Evolutionary conservation across 2,113 vertebrate genomes (phyloP).

Genomic region (Pungitius pungitius): DNA sequence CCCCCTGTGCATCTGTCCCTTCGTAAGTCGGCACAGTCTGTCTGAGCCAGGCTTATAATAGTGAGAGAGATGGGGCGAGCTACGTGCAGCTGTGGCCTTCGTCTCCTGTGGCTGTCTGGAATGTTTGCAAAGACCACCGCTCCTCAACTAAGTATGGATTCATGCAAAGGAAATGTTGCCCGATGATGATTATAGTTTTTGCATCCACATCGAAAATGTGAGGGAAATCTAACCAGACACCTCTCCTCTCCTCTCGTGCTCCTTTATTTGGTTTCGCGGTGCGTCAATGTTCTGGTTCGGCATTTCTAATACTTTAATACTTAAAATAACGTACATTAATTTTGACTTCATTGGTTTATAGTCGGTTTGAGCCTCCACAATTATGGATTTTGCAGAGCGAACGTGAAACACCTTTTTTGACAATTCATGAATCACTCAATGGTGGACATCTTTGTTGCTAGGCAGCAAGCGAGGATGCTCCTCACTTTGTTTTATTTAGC

Average conservation of each 20-base stretch:
- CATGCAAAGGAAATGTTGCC: slow-evolving; percentile 36
- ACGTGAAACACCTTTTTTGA: slow-evolving; percentile 43
- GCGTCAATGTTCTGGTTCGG: not conserved
- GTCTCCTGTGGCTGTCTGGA: slow-evolving; percentile 63
- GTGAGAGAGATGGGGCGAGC: slow-evolving; percentile 48
- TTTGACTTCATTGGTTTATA: not conserved
- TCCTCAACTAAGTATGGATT: slow-evolving; percentile 49
- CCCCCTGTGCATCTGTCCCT: slow-evolving; percentile 48
- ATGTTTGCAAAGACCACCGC: slow-evolving; percentile 42
- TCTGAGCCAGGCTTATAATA: slow-evolving; percentile 58
- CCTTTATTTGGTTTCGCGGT: not conserved
- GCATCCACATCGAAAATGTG: slow-evolving; percentile 12
- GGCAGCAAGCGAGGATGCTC: slow-evolving; percentile 64
- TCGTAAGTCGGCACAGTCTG: slow-evolving; percentile 46
- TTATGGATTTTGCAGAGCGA: slow-evolving; percentile 14
- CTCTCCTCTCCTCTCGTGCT: not conserved
- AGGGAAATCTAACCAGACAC: slow-evolving; percentile 10
- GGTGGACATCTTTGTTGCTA: slow-evolving; percentile 72
- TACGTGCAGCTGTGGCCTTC: slow-evolving; percentile 69
- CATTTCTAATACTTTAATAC: not conserved
- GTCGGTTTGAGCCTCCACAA: slow-evolving; percentile 8
- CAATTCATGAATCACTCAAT: slow-evolving; percentile 49
- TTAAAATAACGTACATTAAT: not conserved
- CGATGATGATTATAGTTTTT: slow-evolving; percentile 16
- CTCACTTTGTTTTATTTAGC: slow-evolving; percentile 28